Percentiles rank a stretch among this genome's conserved stretches.
These are phyloP conservation scores for Tethea ocularis DNA, from an alignment of 2,888 invertebrate species.

Conservation along the genomic window DNA sequence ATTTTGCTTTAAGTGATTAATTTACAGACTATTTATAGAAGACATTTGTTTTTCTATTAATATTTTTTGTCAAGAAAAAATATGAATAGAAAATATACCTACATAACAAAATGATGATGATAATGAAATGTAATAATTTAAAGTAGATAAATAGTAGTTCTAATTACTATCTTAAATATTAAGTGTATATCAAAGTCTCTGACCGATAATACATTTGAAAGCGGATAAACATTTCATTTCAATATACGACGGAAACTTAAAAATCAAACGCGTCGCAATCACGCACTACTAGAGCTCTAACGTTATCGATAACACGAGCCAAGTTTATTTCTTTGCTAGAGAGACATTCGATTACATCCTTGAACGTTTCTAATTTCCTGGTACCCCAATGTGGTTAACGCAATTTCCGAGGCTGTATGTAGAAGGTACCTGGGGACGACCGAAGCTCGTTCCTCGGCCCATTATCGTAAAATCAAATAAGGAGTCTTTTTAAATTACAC, in stretches of 20 bases:
- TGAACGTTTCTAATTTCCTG: constrained; percentile 83
- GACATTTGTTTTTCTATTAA: too few relatives aligned
- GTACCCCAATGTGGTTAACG: constrained; percentile 79
- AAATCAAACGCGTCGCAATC: constrained; percentile 37
- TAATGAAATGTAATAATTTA: too few relatives aligned
- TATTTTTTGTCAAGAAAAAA: too few relatives aligned
- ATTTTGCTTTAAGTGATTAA: too few relatives aligned
- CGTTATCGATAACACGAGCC: constrained; percentile 53
- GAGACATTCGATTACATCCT: constrained; percentile 80
- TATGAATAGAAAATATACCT: too few relatives aligned
- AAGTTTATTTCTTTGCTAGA: constrained; percentile 67
- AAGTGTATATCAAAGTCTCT: background rate
- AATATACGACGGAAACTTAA: constrained; percentile 31
- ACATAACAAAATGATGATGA: too few relatives aligned
- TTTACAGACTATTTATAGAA: too few relatives aligned
- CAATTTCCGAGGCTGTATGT: constrained; percentile 79
- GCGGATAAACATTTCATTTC: too few relatives aligned
- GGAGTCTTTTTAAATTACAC: constrained; percentile 64
- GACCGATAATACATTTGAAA: constrained; percentile 13
- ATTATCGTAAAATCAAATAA: constrained; percentile 78
- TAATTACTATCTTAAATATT: too few relatives aligned
- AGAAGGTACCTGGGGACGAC: constrained; percentile 68
- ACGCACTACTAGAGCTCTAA: constrained; percentile 38
- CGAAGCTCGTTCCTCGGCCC: constrained; percentile 53
- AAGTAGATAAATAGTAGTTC: too few relatives aligned